Conservation (phyloP, 23 tunicate genomes). For the Ciona savignyi region DNA sequence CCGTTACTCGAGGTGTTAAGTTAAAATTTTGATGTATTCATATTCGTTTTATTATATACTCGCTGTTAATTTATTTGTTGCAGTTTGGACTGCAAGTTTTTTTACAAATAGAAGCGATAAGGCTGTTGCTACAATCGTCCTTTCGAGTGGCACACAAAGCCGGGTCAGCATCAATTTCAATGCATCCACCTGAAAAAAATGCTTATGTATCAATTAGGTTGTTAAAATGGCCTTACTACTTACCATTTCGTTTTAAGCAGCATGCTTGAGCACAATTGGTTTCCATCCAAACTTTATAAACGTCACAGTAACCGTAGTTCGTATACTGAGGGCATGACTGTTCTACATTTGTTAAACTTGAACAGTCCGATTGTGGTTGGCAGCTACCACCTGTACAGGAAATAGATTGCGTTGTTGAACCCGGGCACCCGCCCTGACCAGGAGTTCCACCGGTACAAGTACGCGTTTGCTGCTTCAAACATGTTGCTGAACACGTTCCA, state of each 20-base stretch:
- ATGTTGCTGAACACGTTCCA: neutral
- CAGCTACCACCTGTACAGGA: neutral
- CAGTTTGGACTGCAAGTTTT: neutral
- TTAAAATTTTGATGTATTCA: too few relatives aligned
- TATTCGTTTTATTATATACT: too few relatives aligned
- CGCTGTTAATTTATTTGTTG: too few relatives aligned
- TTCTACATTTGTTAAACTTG: neutral
- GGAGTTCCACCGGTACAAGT: neutral
- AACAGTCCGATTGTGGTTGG: neutral
- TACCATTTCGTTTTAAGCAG: neutral
- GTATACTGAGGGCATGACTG: neutral
- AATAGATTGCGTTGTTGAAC: neutral
- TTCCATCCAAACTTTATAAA: neutral
- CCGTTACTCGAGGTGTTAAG: too few relatives aligned
- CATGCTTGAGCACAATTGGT: neutral
- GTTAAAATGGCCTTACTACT: neutral
- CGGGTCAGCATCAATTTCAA: neutral
- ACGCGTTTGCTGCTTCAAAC: neutral
- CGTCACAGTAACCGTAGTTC: neutral
- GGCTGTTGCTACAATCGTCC: neutral
- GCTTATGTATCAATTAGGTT: neutral
- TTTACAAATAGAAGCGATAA: neutral
- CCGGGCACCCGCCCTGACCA: neutral
- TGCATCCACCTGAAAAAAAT: neutral
- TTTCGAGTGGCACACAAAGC: neutral